phyloP scores from a whole-genome alignment of 2,797 vertebrate species.

The Scleropages formosus region DNA sequence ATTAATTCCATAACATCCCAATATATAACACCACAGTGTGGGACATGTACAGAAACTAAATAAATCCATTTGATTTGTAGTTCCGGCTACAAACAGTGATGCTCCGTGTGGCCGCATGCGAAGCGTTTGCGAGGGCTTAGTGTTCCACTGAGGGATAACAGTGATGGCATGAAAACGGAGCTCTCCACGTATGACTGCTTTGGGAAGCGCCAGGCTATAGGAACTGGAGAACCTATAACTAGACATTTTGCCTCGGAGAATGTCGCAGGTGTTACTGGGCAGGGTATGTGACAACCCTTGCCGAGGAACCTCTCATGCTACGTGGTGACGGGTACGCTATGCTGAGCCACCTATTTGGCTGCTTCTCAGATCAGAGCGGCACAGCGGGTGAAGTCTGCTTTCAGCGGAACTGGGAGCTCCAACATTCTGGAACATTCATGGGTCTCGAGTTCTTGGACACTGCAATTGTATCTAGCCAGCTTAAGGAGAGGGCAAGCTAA shows the following conservation, averaged over 20 bases:
- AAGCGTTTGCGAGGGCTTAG: background rate
- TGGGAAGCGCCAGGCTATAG: background rate
- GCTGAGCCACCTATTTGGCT: background rate
- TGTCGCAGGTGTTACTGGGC: background rate
- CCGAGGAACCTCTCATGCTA: background rate
- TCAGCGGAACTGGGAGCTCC: background rate
- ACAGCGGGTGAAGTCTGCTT: background rate
- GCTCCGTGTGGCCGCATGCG: background rate
- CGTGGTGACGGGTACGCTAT: background rate
- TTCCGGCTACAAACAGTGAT: too few relatives aligned
- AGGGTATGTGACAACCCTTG: background rate
- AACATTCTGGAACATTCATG: background rate
- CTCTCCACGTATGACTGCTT: background rate
- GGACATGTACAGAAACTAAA: slow-evolving; percentile 35
- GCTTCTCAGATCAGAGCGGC: background rate
- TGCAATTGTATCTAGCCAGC: background rate
- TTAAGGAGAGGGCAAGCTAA: background rate
- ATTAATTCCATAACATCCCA: slow-evolving; percentile 71
- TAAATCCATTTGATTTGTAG: too few relatives aligned
- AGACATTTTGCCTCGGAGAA: background rate
- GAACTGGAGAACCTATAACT: background rate
- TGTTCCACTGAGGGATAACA: background rate
- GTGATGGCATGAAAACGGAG: slow-evolving; percentile 26
- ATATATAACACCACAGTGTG: slow-evolving; percentile 37
- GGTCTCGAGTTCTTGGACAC: background rate